phyloP scores from a whole-genome alignment of 2,888 invertebrate species.

The Malacosoma neustria region DNA sequence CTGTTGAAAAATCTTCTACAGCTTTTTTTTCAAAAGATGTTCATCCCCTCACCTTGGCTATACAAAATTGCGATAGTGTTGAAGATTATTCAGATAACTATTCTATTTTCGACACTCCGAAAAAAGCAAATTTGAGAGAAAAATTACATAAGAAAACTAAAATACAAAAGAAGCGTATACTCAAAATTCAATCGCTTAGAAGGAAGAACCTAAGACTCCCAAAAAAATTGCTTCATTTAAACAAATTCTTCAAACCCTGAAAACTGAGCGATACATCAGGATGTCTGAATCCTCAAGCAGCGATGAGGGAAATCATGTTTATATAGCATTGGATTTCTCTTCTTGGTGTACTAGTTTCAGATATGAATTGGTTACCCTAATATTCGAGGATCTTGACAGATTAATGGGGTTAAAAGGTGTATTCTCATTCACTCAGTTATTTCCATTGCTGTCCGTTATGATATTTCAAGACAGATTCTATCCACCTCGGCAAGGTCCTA shows the following conservation, averaged over 20 bases:
- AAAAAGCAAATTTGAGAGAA: conserved; percentile 5
- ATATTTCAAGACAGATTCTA: conserved; percentile 2
- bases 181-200: conserved; percentile 9
- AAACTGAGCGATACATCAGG: no score
- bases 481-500: neutral
- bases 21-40: neutral
- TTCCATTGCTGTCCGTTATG: neutral
- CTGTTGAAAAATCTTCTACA: neutral
- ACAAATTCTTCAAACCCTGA: no score
- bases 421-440: neutral
- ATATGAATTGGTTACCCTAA: conserved; percentile 2
- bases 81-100: conserved; percentile 13
- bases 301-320: conserved; percentile 2
- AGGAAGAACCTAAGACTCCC: conserved; percentile 8
- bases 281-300: neutral
- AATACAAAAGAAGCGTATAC: conserved; percentile 6
- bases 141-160: conserved; percentile 6
- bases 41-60: neutral
- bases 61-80: neutral
- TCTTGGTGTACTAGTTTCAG: conserved; percentile 6
- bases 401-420: conserved; percentile 1
- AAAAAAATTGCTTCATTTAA: conserved; percentile 5
- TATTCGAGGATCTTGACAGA: conserved; percentile 3
- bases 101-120: conserved; percentile 11
- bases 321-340: conserved; percentile 4